Percentiles rank a stretch among this genome's conserved stretches.
phyloP scores from a whole-genome alignment of 2,113 vertebrate species.

The Nothobranchius kuhntae region DNA sequence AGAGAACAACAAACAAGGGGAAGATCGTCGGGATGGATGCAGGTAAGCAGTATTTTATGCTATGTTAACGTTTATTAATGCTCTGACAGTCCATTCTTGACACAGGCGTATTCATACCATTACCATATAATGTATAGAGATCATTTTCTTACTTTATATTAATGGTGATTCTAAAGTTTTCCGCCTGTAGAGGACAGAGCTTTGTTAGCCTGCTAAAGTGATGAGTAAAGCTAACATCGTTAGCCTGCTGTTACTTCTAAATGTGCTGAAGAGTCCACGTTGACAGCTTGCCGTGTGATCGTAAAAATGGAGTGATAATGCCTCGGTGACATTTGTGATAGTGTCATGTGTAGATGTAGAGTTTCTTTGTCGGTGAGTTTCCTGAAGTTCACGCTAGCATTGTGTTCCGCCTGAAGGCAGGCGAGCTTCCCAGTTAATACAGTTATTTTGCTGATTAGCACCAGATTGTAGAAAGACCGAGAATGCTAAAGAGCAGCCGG shows the following conservation, averaged over 20 bases:
- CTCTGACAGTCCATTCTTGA: not conserved
- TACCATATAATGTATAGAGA: not conserved
- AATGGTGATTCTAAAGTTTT: not conserved
- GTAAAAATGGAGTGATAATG: not conserved
- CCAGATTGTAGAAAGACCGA: no score
- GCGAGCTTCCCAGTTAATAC: conserved; percentile 25
- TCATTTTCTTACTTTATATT: not conserved
- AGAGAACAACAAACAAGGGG: conserved; percentile 77
- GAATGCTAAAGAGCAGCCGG: not conserved
- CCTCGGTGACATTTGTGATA: not conserved
- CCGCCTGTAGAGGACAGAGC: conserved; percentile 13
- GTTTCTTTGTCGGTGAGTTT: not conserved
- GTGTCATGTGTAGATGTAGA: not conserved
- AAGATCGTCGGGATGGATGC: conserved; percentile 83
- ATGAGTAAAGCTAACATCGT: conserved; percentile 67
- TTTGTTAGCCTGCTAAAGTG: conserved; percentile 68
- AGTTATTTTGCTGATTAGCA: conserved; percentile 23
- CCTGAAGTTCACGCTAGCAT: conserved; percentile 22
- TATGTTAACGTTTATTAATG: not conserved
- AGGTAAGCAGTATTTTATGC: conserved; percentile 70
- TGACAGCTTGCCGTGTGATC: conserved; percentile 35
- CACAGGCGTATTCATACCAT: not conserved
- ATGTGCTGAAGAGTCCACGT: not conserved
- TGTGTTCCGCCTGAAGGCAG: conserved; percentile 43
- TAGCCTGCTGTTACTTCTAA: conserved; percentile 40